phyloP scores from a whole-genome alignment of 2,113 vertebrate species.

The Crotalus tigris region DNA sequence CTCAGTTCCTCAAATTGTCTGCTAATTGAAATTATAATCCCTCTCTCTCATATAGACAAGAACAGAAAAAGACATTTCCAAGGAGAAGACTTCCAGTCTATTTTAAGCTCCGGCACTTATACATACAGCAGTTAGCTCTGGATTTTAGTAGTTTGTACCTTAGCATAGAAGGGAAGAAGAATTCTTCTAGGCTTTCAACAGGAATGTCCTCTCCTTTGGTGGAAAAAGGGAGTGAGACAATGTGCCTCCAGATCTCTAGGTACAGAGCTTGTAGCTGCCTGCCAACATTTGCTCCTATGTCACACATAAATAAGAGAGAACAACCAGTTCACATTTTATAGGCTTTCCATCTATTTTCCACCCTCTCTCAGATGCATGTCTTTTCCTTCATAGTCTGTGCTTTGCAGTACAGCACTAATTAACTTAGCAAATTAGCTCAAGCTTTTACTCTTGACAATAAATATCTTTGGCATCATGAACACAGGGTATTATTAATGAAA shows the following conservation, averaged over 20 bases:
- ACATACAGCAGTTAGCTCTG: background rate
- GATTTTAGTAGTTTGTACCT: background rate
- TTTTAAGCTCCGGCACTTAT: background rate
- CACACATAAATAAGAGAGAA: slow-evolving; percentile 8
- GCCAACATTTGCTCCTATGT: slow-evolving; percentile 8
- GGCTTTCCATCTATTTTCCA: slow-evolving; percentile 12
- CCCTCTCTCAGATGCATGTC: background rate
- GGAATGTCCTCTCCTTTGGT: accelerated
- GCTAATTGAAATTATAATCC: background rate
- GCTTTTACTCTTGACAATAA: slow-evolving; percentile 43
- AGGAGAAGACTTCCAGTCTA: background rate
- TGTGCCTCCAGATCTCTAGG: background rate
- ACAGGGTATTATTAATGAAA: background rate
- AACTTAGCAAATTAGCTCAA: slow-evolving; percentile 51
- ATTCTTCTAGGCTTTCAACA: background rate
- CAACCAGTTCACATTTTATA: slow-evolving; percentile 12
- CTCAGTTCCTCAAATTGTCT: background rate
- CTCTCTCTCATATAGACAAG: background rate
- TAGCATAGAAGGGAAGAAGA: background rate
- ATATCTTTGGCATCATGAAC: background rate
- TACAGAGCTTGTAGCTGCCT: slow-evolving; percentile 17
- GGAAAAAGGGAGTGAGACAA: background rate
- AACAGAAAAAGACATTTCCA: background rate
- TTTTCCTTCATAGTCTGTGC: slow-evolving; percentile 31
- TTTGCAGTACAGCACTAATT: slow-evolving; percentile 45